Evolutionary conservation across 2,797 vertebrate species (phyloP).

Genomic region (Xenentodon cancila): DNA sequence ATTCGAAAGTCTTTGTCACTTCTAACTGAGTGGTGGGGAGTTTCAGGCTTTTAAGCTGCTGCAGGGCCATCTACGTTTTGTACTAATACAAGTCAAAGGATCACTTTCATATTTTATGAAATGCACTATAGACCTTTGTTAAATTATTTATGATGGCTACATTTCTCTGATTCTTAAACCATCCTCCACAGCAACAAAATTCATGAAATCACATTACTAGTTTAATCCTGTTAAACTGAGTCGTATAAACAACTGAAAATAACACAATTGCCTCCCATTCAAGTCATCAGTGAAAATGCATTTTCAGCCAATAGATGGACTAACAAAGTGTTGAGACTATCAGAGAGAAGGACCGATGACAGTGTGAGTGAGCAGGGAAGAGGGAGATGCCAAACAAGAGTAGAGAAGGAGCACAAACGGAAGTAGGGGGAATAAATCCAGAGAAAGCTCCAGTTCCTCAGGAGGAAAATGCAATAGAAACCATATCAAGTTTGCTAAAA

Average conservation of each 20-base stretch:
- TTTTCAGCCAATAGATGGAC: slow-evolving; percentile 72
- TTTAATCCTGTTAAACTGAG: not conserved
- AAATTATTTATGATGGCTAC: not conserved
- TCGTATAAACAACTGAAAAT: not conserved
- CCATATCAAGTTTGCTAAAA: slow-evolving; percentile 64
- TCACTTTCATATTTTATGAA: too few species aligned
- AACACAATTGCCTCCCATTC: slow-evolving; percentile 9
- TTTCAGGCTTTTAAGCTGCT: too few species aligned
- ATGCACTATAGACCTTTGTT: not conserved
- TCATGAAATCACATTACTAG: not conserved
- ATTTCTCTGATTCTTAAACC: slow-evolving; percentile 1
- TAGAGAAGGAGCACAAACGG: slow-evolving; percentile 68
- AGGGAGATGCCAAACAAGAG: slow-evolving; percentile 68
- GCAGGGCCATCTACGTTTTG: too few species aligned
- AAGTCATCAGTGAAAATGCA: slow-evolving; percentile 60
- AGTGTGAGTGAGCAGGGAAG: slow-evolving; percentile 47
- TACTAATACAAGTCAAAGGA: too few species aligned
- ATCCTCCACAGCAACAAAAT: not conserved
- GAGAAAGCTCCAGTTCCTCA: slow-evolving; percentile 63
- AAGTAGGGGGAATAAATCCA: slow-evolving; percentile 66
- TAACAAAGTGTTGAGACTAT: slow-evolving; percentile 47
- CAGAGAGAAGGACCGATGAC: slow-evolving; percentile 54
- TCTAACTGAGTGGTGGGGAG: too few species aligned
- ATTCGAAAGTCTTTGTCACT: too few species aligned
- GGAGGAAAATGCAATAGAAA: slow-evolving; percentile 66